These are phyloP conservation scores for Elmis aenea DNA, from an alignment of 2,888 invertebrate species.

Conservation along the genomic window DNA sequence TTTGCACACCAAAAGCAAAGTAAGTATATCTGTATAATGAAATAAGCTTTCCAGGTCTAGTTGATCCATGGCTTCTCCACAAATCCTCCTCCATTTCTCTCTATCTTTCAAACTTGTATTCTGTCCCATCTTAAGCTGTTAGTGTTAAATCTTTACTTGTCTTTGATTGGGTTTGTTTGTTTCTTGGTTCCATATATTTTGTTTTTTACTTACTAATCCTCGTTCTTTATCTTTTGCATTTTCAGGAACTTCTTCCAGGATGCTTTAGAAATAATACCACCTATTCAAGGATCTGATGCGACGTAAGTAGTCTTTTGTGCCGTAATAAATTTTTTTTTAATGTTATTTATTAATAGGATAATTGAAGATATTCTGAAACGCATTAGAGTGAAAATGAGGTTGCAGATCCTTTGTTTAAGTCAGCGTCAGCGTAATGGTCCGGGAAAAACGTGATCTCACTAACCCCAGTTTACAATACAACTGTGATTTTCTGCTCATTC, in stretches of 20 bases:
- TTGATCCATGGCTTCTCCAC: too few relatives aligned
- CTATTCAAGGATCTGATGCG: slow-evolving; percentile 52
- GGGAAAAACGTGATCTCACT: slow-evolving; percentile 13
- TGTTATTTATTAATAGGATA: slow-evolving; percentile 42
- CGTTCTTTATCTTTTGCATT: slow-evolving; percentile 22
- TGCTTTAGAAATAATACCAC: slow-evolving; percentile 73
- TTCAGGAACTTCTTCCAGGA: slow-evolving; percentile 72
- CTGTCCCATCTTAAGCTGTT: too few relatives aligned
- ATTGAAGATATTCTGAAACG: slow-evolving; percentile 59
- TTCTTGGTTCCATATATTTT: too few relatives aligned
- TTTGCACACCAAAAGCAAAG: slow-evolving; percentile 63
- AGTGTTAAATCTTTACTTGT: too few relatives aligned
- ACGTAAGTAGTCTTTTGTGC: slow-evolving; percentile 24
- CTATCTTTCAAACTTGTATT: too few relatives aligned
- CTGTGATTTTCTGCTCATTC: too few relatives aligned
- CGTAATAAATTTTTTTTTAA: slow-evolving; percentile 30
- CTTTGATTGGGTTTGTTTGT: too few relatives aligned
- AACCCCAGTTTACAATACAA: slow-evolving; percentile 5
- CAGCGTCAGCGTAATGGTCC: slow-evolving; percentile 10
- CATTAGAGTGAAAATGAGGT: slow-evolving; percentile 61
- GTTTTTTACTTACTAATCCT: slow-evolving; percentile 4
- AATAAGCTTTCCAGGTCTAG: background rate
- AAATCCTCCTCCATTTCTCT: too few relatives aligned
- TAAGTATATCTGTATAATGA: slow-evolving; percentile 33
- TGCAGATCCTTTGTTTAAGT: slow-evolving; percentile 61